Evolutionary conservation across 1,140 invertebrate genomes (phyloP), one percentile per base, ranked within the genome.

Genomic region (Pantala flavescens): DNA sequence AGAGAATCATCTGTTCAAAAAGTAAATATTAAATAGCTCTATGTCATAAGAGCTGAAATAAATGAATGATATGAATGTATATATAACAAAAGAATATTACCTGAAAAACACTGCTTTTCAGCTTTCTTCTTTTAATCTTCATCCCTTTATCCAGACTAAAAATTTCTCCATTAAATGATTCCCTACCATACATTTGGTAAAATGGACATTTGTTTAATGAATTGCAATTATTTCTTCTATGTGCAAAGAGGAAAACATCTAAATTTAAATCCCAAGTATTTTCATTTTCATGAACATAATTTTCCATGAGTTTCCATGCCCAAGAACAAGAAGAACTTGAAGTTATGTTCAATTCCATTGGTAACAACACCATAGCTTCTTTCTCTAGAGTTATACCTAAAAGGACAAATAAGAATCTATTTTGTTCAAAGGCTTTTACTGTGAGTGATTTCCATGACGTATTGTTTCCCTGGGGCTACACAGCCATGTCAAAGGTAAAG

Each of bases 91-190:
- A 63, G 3, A 19, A 21, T 55, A 24, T 0, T 71, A 77, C 75
- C 75, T 76, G 73, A 49, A 78, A 70, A 24, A 76, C 23, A 71
- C 75, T 76, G 55, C 73, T 78, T 23, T 77, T 75, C 19, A 78
- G 71, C 36, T 75, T 73, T 43, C 79, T 77, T 21, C 74, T 76
- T 43, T 76, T 78, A 1, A 77, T 73, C 24, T 80, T 36, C 9
- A 36, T 81, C 73, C 79, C 78, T 74, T 80, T 80, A 49, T 79
- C 78, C 74, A 78, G 78, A 23, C 79, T 77, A 36, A 75, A 71
- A 19, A 23, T 75, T 7, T 21, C 49, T 5, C 49, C 14, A 63
- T 3, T 21, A 14, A 63, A 19, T 16, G 49, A 1, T 63, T 16
- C 3, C 12, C 49, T 63, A 19, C 49, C 49, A 63, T 19, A 63